A percentile compares a stretch with the other conserved stretches of the same genome.
Conservation (phyloP, 2,797 vertebrate species). For the Enteromius anoplus region DNA sequence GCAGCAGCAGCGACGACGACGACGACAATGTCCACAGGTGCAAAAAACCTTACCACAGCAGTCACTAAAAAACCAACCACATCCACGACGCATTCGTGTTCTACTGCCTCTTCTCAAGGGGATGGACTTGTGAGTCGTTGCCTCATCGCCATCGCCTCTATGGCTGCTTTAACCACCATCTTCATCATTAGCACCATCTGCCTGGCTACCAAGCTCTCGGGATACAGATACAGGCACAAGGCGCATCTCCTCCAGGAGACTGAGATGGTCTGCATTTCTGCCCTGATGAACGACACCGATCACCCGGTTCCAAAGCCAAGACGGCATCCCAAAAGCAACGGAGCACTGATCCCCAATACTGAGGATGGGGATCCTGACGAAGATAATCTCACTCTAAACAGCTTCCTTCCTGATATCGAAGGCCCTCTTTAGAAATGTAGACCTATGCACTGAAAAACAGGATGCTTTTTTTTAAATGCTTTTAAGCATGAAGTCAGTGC, state of each 20-base stretch:
- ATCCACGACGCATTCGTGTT: neutral
- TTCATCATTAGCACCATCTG: constrained; percentile 77
- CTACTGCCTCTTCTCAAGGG: constrained; percentile 13
- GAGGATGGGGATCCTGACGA: constrained; percentile 63
- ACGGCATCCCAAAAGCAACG: constrained; percentile 48
- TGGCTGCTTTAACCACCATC: constrained; percentile 74
- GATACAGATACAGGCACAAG: constrained; percentile 56
- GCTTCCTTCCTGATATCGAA: constrained; percentile 75
- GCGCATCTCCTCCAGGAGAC: constrained; percentile 65
- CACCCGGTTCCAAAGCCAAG: constrained; percentile 20
- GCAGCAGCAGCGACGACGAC: neutral
- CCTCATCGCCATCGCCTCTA: constrained; percentile 76
- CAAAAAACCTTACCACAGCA: neutral
- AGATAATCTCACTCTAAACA: constrained; percentile 80
- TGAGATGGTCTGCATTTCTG: constrained; percentile 84
- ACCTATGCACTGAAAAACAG: neutral
- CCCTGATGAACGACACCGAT: constrained; percentile 72
- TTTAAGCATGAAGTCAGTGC: neutral
- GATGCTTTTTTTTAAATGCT: neutral
- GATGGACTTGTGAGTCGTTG: constrained; percentile 69
- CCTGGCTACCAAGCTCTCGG: constrained; percentile 74
- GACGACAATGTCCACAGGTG: neutral
- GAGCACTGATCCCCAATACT: constrained; percentile 1
- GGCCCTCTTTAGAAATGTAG: constrained; percentile 13
- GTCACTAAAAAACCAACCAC: neutral